phyloP scores from a whole-genome alignment of 2,888 invertebrate genomes.

The Philhelius pedissequus region DNA sequence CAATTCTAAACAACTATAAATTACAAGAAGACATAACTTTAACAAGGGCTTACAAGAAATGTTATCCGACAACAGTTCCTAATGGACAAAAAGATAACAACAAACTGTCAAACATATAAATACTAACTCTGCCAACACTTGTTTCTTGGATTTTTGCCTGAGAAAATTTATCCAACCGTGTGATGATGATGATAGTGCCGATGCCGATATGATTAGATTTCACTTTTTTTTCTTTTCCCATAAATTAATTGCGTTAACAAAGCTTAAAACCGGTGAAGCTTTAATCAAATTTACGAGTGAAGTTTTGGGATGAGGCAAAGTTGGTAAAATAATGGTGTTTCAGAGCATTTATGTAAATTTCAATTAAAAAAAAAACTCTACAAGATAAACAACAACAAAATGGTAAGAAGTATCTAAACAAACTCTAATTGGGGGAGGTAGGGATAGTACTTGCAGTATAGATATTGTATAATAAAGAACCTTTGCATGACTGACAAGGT shows the following conservation, averaged over 20 bases:
- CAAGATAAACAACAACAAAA: background rate
- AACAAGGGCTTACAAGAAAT: slow-evolving; percentile 37
- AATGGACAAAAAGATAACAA: slow-evolving; percentile 15
- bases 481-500: background rate
- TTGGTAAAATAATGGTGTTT: background rate
- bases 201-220: slow-evolving; percentile 30
- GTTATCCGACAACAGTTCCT: background rate
- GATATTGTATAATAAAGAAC: background rate
- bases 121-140: background rate
- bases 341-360: slow-evolving; percentile 35
- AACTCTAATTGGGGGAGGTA: background rate
- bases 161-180: slow-evolving; percentile 50
- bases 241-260: slow-evolving; percentile 52
- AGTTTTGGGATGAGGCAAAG: background rate
- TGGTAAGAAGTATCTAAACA: background rate
- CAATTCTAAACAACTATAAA: slow-evolving; percentile 84
- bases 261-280: slow-evolving; percentile 39
- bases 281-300: slow-evolving; percentile 45
- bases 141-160: slow-evolving; percentile 6
- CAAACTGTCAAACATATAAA: background rate
- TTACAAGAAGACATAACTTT: slow-evolving; percentile 19
- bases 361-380: slow-evolving; percentile 21
- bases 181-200: slow-evolving; percentile 15
- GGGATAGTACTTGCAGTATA: background rate
- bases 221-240: slow-evolving; percentile 41